Conservation (phyloP, 64 coral and sea anemone species). For the Dendrophyllia cribrosa region DNA sequence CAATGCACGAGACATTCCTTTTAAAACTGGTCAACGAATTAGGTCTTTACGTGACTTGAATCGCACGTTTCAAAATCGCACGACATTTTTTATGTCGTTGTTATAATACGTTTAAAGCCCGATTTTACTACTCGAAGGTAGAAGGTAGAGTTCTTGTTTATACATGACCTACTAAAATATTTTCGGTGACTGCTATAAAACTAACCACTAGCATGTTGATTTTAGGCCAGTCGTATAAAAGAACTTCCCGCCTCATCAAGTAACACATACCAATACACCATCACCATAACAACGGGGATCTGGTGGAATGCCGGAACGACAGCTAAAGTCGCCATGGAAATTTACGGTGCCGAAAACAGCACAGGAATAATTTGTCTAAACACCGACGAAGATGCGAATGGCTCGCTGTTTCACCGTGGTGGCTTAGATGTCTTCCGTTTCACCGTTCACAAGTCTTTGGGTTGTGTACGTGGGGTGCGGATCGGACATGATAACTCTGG, state of each 20-base stretch:
- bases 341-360: not conserved
- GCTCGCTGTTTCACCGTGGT: not conserved
- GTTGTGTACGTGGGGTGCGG: not conserved
- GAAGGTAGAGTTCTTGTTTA: not conserved
- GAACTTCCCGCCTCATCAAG: not conserved
- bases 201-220: not conserved
- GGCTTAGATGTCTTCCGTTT: constrained; percentile 17
- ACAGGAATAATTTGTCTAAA: not conserved
- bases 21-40: too few relatives aligned
- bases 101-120: too few relatives aligned
- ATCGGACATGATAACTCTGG: constrained; percentile 56
- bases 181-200: too few relatives aligned
- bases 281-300: constrained; percentile 15
- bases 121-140: too few relatives aligned
- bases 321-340: not conserved
- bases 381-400: not conserved
- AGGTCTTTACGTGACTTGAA: too few relatives aligned
- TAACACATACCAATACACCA: not conserved
- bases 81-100: too few relatives aligned
- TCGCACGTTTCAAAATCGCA: too few relatives aligned
- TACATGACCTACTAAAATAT: not conserved
- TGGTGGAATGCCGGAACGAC: not conserved
- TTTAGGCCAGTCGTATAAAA: not conserved
- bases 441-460: constrained; percentile 6
- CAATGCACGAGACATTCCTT: too few relatives aligned